Percentiles rank a stretch among this genome's conserved stretches.
These are phyloP conservation scores for Aromia moschata DNA, from an alignment of 2,888 invertebrate genomes.

Conservation along the genomic window DNA sequence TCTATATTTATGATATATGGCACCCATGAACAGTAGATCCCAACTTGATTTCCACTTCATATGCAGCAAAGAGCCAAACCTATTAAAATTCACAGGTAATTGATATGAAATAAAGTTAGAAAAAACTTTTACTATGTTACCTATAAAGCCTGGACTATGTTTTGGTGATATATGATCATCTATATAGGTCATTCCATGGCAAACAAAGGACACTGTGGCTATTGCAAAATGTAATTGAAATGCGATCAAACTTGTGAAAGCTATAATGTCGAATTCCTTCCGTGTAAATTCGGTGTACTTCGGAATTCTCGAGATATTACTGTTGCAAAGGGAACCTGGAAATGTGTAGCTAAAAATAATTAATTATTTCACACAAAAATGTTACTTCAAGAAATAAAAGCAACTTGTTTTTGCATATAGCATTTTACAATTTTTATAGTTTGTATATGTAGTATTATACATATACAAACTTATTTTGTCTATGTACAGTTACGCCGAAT, in stretches of 20 bases:
- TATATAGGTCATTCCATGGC: conserved; percentile 69
- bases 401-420: too few relatives aligned
- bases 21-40: conserved; percentile 55
- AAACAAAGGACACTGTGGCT: conserved; percentile 60
- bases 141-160: conserved; percentile 65
- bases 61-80: conserved; percentile 49
- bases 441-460: too few relatives aligned
- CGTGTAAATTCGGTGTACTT: background rate
- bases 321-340: background rate
- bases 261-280: conserved; percentile 36
- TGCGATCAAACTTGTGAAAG: conserved; percentile 60
- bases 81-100: too few relatives aligned
- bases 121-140: conserved; percentile 44
- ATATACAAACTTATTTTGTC: too few relatives aligned
- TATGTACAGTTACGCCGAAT: too few relatives aligned
- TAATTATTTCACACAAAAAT: too few relatives aligned
- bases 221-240: conserved; percentile 53
- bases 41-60: conserved; percentile 55
- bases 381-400: too few relatives aligned
- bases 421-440: too few relatives aligned
- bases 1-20: conserved; percentile 42
- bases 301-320: background rate
- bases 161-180: conserved; percentile 69
- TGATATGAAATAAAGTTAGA: too few relatives aligned
- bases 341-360: too few relatives aligned